Base-by-base conservation (phyloP, 2,888 invertebrate genomes). In the Drosophila longiperda region DNA sequence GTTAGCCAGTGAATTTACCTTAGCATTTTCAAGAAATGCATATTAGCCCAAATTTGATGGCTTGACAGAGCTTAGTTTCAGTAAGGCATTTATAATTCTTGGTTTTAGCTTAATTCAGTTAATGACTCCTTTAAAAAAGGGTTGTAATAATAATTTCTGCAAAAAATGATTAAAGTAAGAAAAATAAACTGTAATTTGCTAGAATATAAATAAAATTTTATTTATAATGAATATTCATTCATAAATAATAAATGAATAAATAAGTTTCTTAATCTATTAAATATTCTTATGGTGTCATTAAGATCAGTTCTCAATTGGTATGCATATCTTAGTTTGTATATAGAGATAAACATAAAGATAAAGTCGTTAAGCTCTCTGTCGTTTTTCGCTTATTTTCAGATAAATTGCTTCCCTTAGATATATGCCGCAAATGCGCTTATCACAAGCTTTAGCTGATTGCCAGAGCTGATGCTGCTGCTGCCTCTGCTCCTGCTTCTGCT, bases 381-480 rank as follows among this genome's bases (percentile, higher is more conserved):
- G 15, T 12, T 63, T 64, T n/a, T 20, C 40, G 40, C 20, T 59
- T 55, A 42, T 33, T 60, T 50, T 17, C 34, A 23, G 57, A 15
- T 53, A 55, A 53, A 38, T 62, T 20, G 45, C 48, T 9, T 11
- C 48, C 33, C 49, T 67, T 45, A 29, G 76, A 53, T 38, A 42
- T 73, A 42, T 73, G 67, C 65, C 70, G 33, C 75, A 72, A 78
- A 75, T 72, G 75, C 72, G 78, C 78, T 78, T 78, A 78, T 75
- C 78, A 66, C 58, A 58, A 64, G 68, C 79, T 69, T 58, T 52
- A 54, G 70, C 75, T 75, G 78, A 78, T 78, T 78, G 78, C 78
- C 61, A 33, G 33, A 62, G 66, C 48, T 29, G 26, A 15, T 53
- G 55, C 54, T 53, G 29, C 29, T 29, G 29, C n/a, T n/a, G n/a